A percentile compares a stretch with the other conserved stretches of the same genome.
phyloP scores from a whole-genome alignment of 2,888 invertebrate genomes.

The Elysia crispata region DNA sequence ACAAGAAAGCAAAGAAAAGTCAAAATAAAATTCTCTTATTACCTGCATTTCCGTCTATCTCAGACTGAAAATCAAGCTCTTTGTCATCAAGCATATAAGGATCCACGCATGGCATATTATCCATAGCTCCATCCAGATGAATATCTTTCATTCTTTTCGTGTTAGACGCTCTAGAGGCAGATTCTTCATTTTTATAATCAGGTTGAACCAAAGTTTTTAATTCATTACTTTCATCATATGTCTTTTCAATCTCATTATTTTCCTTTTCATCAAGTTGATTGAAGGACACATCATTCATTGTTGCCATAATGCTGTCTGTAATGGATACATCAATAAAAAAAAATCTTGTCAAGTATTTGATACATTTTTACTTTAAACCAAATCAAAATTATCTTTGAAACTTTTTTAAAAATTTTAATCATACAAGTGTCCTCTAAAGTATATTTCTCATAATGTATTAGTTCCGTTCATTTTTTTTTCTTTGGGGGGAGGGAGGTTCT shows the following conservation, averaged over 20 bases:
- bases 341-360: background rate
- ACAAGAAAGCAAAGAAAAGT: no score
- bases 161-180: background rate
- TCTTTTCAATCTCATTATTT: background rate
- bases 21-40: background rate
- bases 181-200: background rate
- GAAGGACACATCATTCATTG: background rate
- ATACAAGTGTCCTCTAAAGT: no score
- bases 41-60: conserved; percentile 26
- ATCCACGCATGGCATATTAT: conserved; percentile 25
- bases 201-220: background rate
- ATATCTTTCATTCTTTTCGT: conserved; percentile 19
- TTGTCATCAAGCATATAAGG: conserved; percentile 36
- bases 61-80: conserved; percentile 35
- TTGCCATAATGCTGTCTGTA: background rate
- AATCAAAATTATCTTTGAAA: no score
- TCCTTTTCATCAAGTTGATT: background rate
- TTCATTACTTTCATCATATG: background rate
- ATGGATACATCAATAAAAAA: background rate
- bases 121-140: conserved; percentile 27
- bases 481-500: no score
- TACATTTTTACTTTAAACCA: background rate
- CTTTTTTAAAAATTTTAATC: no score
- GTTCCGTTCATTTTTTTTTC: no score
- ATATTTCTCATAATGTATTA: no score